Conservation (phyloP, 2,113 vertebrate genomes). For the Columba livia region DNA sequence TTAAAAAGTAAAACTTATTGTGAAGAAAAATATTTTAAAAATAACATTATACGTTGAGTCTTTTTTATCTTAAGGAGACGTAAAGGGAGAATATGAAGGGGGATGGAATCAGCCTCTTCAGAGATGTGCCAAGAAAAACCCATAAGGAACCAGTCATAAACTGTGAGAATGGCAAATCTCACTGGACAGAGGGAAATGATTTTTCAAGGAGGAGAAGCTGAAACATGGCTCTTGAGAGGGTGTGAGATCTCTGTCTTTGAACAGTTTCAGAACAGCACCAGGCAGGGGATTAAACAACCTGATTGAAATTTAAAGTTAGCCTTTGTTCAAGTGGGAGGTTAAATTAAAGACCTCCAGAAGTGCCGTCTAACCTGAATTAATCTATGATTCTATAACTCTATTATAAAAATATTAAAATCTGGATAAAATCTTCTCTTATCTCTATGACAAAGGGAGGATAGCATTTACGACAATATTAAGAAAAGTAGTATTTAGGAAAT, state of each 20-base stretch:
- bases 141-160: not conserved
- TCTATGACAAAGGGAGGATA: not conserved
- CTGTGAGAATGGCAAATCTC: not conserved
- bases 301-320: not conserved
- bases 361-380: not conserved
- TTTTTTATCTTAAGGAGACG: not conserved
- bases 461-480: not conserved
- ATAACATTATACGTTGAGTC: no score
- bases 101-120: not conserved
- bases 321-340: not conserved
- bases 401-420: not conserved
- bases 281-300: accelerated
- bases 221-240: not conserved
- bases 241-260: no score
- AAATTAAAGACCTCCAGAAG: not conserved
- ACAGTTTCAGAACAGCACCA: not conserved
- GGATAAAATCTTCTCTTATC: not conserved
- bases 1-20: not conserved
- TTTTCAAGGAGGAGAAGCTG: not conserved
- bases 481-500: not conserved
- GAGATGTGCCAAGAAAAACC: accelerated
- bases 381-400: not conserved
- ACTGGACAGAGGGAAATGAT: not conserved
- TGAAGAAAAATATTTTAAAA: not conserved
- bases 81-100: not conserved